Base-by-base conservation (phyloP, 2,888 invertebrate genomes). In the Napeogenes inachia region DNA sequence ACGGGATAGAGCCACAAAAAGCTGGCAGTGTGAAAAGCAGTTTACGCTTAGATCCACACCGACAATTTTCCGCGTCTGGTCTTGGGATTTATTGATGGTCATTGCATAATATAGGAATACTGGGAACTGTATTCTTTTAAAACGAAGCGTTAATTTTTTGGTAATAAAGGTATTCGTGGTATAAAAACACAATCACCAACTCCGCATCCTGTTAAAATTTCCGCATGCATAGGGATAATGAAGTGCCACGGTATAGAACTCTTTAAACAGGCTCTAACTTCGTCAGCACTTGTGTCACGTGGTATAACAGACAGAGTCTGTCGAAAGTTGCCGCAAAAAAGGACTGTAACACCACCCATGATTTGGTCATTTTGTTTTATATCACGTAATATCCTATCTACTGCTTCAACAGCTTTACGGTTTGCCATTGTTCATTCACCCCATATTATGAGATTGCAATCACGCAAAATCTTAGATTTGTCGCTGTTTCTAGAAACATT, bases 401-500 rank as follows among this genome's bases (percentile, higher is more conserved):
- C 55, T 5, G 70, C 68, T 63, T 68, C 59, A 6, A 67, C 59
- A 71, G 69, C 72, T 74, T 75, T 62, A 60, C 64, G 56, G 60
- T 68, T 61, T 4, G 69, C 62, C 64, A 67, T 65, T 8, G 64
- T 70, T 35, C 64, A 64, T 33, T 67, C 66, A 59, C 66, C 62
- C 63, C 63, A 69, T 58, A 79, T 61, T 21, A 78, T 75, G 35
- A 78, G 63, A 68, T 68, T 69, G 54, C 72, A 72, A 62, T 67
- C 59, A 55, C 62, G 67, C 54, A 77, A 66, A 57, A 79, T 69
- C 54, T 72, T 73, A 54, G 70, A 75, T 71, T 73, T 74, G 64
- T 70, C 72, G 30, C 74, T 74, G 58, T 69, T 68, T 71, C 72
- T 73, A 56, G 74, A 62, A 69, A 78, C 73, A 60, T 73, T 73